Evolutionary conservation across 1,140 invertebrate species (phyloP).

Genomic region (Pseudachorutes palmiensis): DNA sequence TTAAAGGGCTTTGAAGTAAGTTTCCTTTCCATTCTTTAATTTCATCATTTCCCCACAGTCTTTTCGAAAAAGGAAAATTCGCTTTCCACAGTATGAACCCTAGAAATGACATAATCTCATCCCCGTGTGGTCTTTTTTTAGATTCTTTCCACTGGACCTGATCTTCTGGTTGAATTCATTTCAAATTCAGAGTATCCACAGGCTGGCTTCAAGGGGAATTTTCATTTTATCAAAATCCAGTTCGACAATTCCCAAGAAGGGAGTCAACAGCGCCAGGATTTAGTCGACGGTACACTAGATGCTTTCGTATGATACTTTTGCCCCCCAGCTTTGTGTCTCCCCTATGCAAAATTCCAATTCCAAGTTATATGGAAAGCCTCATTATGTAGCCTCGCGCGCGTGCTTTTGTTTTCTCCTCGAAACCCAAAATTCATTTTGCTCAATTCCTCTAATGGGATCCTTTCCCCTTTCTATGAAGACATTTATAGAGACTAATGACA

Average conservation of each 20-base stretch:
- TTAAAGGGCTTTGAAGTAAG: conserved; percentile 60
- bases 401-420: background rate
- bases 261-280: background rate
- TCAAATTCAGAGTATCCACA: conserved; percentile 69
- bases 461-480: conserved; percentile 23
- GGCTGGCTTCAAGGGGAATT: conserved; percentile 75
- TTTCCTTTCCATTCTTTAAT: background rate
- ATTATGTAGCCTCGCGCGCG: too few relatives aligned
- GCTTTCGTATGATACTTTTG: too few relatives aligned
- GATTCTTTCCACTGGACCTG: conserved; percentile 62
- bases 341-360: too few relatives aligned
- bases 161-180: conserved; percentile 71
- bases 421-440: too few relatives aligned
- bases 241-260: conserved; percentile 25
- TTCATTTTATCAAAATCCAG: conserved; percentile 52
- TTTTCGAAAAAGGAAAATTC: background rate
- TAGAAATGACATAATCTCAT: background rate
- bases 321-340: too few relatives aligned
- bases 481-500: background rate
- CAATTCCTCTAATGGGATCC: conserved; percentile 24
- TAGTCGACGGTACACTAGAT: too few relatives aligned
- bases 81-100: too few relatives aligned
- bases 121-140: background rate
- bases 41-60: conserved; percentile 1
- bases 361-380: too few relatives aligned